Conservation (phyloP, 2,888 invertebrate genomes). For the Hydropsyche betteni region DNA sequence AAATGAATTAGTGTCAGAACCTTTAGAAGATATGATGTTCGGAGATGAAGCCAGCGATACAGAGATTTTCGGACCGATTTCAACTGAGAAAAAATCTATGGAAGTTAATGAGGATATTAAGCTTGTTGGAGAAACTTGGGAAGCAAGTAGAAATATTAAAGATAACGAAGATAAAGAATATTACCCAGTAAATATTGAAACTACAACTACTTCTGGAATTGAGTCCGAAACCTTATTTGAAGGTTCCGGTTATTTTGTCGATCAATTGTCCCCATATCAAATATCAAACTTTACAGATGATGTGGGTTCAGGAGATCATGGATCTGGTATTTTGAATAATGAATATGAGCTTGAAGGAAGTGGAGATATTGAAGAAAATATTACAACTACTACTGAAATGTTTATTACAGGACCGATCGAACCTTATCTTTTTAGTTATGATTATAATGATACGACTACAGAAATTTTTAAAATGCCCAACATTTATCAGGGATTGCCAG, state of each 20-base stretch:
- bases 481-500: slow-evolving; percentile 45
- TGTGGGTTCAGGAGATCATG: slow-evolving; percentile 34
- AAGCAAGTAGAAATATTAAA: slow-evolving; percentile 56
- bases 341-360: slow-evolving; percentile 58
- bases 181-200: slow-evolving; percentile 54
- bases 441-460: slow-evolving; percentile 33
- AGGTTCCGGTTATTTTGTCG: neutral
- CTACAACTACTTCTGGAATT: slow-evolving; percentile 53
- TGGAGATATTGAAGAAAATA: slow-evolving; percentile 55
- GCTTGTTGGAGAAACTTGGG: slow-evolving; percentile 58
- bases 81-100: slow-evolving; percentile 61
- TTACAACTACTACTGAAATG: slow-evolving; percentile 40
- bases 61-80: slow-evolving; percentile 59
- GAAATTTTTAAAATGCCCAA: slow-evolving; percentile 39
- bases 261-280: neutral
- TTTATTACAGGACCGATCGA: slow-evolving; percentile 46
- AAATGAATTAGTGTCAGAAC: slow-evolving; percentile 56
- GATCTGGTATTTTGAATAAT: slow-evolving; percentile 18
- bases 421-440: slow-evolving; percentile 43
- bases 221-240: neutral
- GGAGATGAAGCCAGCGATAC: slow-evolving; percentile 68
- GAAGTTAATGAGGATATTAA: slow-evolving; percentile 58
- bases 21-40: slow-evolving; percentile 70
- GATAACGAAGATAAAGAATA: slow-evolving; percentile 63
- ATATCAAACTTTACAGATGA: slow-evolving; percentile 52